Percentiles rank a stretch among this genome's conserved stretches.
Evolutionary conservation across 1,140 invertebrate genomes (phyloP).

Genomic region (Lepidurus apus): DNA sequence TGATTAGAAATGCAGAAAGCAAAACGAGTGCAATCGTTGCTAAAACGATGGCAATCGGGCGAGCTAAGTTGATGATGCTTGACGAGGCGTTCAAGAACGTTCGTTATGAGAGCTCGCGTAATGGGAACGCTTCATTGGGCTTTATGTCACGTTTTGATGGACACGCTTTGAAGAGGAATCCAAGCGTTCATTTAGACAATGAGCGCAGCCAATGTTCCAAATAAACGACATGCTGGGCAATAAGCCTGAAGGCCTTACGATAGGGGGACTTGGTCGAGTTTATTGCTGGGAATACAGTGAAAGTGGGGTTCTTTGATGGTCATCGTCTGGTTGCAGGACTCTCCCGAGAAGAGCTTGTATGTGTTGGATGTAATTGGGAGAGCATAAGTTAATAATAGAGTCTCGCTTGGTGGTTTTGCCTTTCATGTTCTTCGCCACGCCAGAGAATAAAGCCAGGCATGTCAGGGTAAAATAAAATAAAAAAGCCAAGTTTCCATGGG

Average conservation of each 20-base stretch:
- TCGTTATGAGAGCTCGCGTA: neutral
- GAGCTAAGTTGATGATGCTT: neutral
- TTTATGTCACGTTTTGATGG: neutral
- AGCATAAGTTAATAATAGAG: neutral
- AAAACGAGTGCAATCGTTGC: neutral
- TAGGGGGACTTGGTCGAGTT: neutral
- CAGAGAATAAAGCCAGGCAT: neutral
- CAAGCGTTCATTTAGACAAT: neutral
- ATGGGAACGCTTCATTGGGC: neutral
- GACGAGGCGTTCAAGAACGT: neutral
- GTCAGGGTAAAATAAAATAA: neutral
- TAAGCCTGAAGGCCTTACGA: neutral
- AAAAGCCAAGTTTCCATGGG: constrained; percentile 7
- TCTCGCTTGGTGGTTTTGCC: neutral
- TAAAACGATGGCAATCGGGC: neutral
- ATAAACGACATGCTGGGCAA: constrained; percentile 2
- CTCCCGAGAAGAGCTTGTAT: neutral
- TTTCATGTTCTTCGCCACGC: neutral
- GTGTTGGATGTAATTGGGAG: neutral
- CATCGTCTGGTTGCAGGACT: neutral
- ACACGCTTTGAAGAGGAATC: neutral
- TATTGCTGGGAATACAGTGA: neutral
- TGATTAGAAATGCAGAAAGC: neutral
- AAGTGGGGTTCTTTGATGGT: neutral
- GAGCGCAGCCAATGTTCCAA: neutral